Percentiles rank a stretch among this genome's conserved stretches.
phyloP scores from a whole-genome alignment of 2,888 invertebrate genomes.

The Boloria selene region DNA sequence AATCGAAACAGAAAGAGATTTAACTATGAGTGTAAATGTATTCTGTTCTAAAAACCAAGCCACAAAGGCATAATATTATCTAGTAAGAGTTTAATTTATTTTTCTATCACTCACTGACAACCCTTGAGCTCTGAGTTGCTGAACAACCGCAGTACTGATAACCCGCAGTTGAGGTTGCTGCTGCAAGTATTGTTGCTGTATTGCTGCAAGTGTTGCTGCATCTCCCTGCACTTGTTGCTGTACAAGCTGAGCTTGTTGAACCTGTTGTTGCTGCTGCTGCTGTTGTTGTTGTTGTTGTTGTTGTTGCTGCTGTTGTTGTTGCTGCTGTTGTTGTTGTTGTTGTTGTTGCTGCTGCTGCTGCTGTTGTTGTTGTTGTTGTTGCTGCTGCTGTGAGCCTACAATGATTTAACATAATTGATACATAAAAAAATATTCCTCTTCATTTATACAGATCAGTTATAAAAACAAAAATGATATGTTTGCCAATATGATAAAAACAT shows the following conservation, averaged over 20 bases:
- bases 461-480: not conserved
- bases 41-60: too few species aligned
- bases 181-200: constrained; percentile 76
- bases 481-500: too few species aligned
- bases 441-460: not conserved
- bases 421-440: too few species aligned
- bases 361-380: constrained; percentile 52
- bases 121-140: constrained; percentile 82
- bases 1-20: too few species aligned
- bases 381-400: constrained; percentile 52
- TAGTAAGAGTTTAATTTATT: not conserved
- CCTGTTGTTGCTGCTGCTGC: constrained; percentile 68
- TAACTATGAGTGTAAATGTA: too few species aligned
- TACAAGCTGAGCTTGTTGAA: constrained; percentile 63
- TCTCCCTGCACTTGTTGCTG: constrained; percentile 68
- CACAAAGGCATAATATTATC: not conserved
- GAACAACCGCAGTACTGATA: constrained; percentile 82
- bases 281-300: constrained; percentile 61
- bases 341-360: constrained; percentile 52
- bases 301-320: constrained; percentile 51
- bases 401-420: constrained; percentile 20
- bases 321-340: constrained; percentile 55
- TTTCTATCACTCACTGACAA: constrained; percentile 62
- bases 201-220: constrained; percentile 72
- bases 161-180: constrained; percentile 82